A percentile compares a stretch with the other conserved stretches of the same genome.
phyloP scores from a whole-genome alignment of 2,888 invertebrate species.

The Athalia circularis region DNA sequence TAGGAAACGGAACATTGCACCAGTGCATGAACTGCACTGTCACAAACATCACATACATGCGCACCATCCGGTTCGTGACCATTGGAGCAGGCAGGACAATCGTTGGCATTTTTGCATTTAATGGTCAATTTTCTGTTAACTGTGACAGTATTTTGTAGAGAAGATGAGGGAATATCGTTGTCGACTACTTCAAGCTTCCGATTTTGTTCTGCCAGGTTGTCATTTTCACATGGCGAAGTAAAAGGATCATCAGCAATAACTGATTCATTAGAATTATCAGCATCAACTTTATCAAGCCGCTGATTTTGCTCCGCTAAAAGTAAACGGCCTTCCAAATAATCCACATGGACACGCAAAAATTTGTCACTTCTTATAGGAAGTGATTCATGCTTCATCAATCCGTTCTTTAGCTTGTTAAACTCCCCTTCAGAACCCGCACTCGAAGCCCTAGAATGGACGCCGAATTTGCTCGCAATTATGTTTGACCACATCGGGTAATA shows the following conservation, averaged over 20 bases:
- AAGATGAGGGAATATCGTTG: not conserved
- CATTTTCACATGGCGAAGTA: not conserved
- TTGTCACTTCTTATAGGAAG: not conserved
- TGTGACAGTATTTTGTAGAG: not conserved
- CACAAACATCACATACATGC: not conserved
- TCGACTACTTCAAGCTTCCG: not conserved
- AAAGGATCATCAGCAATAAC: not conserved
- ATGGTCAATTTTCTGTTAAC: not conserved
- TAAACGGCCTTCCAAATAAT: slow-evolving; percentile 6
- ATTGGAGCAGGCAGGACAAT: not conserved
- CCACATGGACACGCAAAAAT: slow-evolving; percentile 9
- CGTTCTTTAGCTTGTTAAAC: slow-evolving; percentile 3
- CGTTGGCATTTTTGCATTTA: not conserved
- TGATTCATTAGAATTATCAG: not conserved
- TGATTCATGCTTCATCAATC: not conserved
- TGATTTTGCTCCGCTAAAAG: not conserved
- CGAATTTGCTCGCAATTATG: not conserved
- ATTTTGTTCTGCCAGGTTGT: not conserved
- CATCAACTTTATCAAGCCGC: not conserved
- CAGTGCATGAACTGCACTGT: not conserved
- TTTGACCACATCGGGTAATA: slow-evolving; percentile 20
- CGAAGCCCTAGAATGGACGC: not conserved
- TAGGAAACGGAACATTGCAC: not conserved
- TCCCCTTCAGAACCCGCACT: slow-evolving; percentile 6
- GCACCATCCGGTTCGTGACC: not conserved